Evolutionary conservation across 1,140 invertebrate species (phyloP).

Genomic region (Aleiodes sp.): DNA sequence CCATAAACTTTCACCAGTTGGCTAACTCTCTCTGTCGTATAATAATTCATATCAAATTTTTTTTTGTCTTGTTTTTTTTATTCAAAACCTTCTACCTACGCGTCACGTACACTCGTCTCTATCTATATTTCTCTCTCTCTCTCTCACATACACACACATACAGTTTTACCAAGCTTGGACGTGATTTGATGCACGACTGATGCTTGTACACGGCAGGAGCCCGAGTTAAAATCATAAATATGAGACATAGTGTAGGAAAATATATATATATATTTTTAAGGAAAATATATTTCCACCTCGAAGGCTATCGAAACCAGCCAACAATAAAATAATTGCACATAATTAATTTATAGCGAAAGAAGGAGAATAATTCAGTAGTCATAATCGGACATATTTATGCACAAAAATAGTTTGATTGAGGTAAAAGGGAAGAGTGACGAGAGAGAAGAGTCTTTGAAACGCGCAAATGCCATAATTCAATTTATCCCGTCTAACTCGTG

Average conservation of each 20-base stretch:
- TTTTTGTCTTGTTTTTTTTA: background rate
- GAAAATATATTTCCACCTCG: background rate
- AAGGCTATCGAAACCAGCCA: background rate
- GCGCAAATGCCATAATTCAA: background rate
- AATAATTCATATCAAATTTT: background rate
- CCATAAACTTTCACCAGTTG: background rate
- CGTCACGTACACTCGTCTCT: background rate
- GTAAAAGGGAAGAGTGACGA: no score
- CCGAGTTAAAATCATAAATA: background rate
- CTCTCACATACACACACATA: no score
- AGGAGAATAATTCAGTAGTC: no score
- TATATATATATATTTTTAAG: no score
- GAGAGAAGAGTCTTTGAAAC: background rate
- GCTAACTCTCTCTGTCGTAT: background rate
- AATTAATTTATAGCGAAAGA: no score
- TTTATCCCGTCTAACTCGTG: background rate
- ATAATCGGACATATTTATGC: no score
- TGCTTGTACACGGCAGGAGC: no score
- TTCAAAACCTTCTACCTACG: background rate
- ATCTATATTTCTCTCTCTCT: background rate
- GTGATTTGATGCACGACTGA: slow-evolving; percentile 7
- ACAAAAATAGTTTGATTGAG: no score
- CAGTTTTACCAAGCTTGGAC: background rate
- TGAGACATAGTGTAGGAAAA: background rate
- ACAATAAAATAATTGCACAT: background rate